phyloP scores from a whole-genome alignment of 2,113 vertebrate genomes.

The Engraulis encrasicolus region DNA sequence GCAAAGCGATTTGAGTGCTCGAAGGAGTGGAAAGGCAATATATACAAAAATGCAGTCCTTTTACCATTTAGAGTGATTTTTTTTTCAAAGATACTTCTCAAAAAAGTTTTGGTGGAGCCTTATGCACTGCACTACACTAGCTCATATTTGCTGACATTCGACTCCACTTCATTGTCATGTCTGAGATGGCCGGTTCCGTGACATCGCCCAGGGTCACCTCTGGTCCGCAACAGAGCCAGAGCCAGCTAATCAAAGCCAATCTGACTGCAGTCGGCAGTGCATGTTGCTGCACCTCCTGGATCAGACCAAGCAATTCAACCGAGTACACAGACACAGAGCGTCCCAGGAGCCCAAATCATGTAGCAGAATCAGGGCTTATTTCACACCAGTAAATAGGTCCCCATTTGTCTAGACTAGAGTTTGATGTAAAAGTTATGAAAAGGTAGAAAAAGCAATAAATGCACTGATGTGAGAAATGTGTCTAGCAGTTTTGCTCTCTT shows the following conservation, averaged over 20 bases:
- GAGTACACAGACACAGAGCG: neutral
- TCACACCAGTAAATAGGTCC: neutral
- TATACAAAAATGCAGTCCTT: too few relatives aligned
- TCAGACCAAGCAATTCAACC: neutral
- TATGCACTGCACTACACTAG: neutral
- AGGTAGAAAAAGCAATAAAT: too few relatives aligned
- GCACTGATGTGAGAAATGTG: neutral
- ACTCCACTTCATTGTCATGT: slow-evolving; percentile 19
- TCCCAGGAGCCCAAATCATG: neutral
- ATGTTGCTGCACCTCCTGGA: neutral
- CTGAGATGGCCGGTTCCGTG: slow-evolving; percentile 18
- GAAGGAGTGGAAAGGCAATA: too few relatives aligned
- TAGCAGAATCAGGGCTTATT: neutral
- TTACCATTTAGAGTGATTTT: too few relatives aligned
- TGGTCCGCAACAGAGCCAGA: neutral
- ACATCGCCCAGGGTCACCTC: slow-evolving; percentile 17
- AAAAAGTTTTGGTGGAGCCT: neutral
- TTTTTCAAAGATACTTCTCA: neutral
- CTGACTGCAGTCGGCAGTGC: neutral
- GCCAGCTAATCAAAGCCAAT: slow-evolving; percentile 30
- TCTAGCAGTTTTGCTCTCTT: neutral
- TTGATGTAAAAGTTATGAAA: neutral
- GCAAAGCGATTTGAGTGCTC: too few relatives aligned
- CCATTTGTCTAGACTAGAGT: neutral
- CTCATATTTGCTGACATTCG: neutral